A percentile compares a stretch with the other conserved stretches of the same genome.
These are phyloP conservation scores for Podilymbus podiceps DNA, from an alignment of 2,113 vertebrate species.

Conservation along the genomic window DNA sequence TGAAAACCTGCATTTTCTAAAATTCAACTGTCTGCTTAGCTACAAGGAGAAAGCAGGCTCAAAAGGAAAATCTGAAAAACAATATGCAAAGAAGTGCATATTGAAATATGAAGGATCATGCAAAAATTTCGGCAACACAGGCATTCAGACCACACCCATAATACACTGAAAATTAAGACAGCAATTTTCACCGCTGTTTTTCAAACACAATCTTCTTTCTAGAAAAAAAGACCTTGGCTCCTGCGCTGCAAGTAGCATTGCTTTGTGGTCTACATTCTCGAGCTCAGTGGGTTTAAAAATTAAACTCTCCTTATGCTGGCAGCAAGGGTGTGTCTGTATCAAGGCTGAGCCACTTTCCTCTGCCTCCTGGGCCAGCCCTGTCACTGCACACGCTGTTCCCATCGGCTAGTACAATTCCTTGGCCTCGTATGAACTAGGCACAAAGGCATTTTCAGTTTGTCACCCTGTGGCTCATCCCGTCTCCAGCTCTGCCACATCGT, in stretches of 20 bases:
- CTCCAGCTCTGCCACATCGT: background rate
- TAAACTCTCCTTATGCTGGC: background rate
- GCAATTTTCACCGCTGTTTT: background rate
- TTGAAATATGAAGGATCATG: background rate
- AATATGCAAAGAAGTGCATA: background rate
- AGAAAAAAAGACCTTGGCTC: background rate
- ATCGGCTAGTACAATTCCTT: background rate
- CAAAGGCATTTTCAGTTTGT: background rate
- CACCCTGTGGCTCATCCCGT: background rate
- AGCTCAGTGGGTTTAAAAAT: background rate
- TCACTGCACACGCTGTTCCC: slow-evolving; percentile 35
- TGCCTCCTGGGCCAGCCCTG: background rate
- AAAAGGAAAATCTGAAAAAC: background rate
- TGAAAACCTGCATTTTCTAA: background rate
- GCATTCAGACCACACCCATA: background rate
- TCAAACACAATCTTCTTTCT: background rate
- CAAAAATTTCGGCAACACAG: background rate
- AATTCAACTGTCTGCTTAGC: background rate
- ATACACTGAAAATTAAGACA: background rate
- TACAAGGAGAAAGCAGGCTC: background rate
- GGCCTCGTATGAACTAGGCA: slow-evolving; percentile 10
- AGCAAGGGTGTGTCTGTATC: background rate
- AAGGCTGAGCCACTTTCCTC: background rate
- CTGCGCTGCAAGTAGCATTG: fast-evolving
- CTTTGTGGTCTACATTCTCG: background rate